A percentile compares a stretch with the other conserved stretches of the same genome.
Evolutionary conservation across 2,888 invertebrate genomes (phyloP).

Genomic region (Eilema caniola): DNA sequence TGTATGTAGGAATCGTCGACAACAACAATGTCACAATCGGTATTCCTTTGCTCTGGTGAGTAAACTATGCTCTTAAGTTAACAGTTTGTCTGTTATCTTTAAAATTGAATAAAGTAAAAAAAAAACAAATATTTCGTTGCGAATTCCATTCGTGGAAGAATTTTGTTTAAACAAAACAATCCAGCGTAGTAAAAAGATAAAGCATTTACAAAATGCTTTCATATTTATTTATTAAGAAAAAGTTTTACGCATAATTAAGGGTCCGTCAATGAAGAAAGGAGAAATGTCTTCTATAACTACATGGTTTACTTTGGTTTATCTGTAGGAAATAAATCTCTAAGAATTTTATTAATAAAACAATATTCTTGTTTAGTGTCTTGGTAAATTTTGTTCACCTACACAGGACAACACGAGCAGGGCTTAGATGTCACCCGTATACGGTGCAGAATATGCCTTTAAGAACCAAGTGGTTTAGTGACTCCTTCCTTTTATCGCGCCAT

Average conservation of each 20-base stretch:
- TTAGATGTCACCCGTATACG: no score
- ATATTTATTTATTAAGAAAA: constrained; percentile 41
- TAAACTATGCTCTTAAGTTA: not conserved
- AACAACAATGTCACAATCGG: no score
- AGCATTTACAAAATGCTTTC: constrained; percentile 45
- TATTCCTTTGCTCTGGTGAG: no score
- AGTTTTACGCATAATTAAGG: constrained; percentile 34
- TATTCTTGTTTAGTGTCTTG: constrained; percentile 13
- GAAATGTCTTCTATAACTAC: constrained; percentile 29
- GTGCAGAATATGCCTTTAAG: no score
- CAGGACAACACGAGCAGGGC: no score
- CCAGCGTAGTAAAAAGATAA: constrained; percentile 33
- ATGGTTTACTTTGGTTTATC: constrained; percentile 31
- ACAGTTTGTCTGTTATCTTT: not conserved
- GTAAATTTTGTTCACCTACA: no score
- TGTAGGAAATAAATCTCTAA: constrained; percentile 27
- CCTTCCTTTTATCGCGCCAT: no score
- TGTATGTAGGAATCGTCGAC: no score
- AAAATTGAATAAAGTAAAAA: not conserved
- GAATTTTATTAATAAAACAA: constrained; percentile 30
- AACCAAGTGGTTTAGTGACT: no score
- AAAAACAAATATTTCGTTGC: not conserved
- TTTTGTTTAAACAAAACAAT: constrained; percentile 36
- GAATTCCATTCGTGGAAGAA: constrained; percentile 31
- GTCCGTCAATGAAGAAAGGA: constrained; percentile 33